Evolutionary conservation across 2,888 invertebrate genomes (phyloP).

Genomic region (Venusia cambrica): DNA sequence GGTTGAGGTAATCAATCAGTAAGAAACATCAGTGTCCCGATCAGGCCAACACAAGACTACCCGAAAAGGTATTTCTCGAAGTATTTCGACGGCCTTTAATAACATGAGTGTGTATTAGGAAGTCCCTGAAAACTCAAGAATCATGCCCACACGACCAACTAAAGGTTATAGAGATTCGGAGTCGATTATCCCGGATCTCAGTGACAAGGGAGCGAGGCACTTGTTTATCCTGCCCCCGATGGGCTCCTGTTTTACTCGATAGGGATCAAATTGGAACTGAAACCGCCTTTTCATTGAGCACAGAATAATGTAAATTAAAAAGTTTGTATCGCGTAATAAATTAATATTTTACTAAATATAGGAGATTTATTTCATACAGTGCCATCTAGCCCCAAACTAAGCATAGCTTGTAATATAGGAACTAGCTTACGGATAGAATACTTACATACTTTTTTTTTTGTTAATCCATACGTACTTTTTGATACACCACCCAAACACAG

Average conservation of each 20-base stretch:
- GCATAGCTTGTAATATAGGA: too few species aligned
- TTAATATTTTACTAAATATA: too few species aligned
- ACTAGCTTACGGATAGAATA: too few species aligned
- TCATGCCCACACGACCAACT: conserved; percentile 14
- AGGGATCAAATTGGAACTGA: conserved; percentile 32
- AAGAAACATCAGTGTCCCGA: too few species aligned
- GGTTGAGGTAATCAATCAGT: too few species aligned
- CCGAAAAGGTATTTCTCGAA: neutral
- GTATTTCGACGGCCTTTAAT: neutral
- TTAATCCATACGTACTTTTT: too few species aligned
- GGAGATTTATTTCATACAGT: too few species aligned
- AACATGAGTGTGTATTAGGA: too few species aligned
- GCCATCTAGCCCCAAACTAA: too few species aligned
- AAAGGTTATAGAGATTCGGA: conserved; percentile 22
- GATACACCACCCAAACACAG: too few species aligned
- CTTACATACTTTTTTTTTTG: too few species aligned
- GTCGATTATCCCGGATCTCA: conserved; percentile 26
- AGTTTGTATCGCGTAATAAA: conserved; percentile 11
- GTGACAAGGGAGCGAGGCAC: conserved; percentile 32
- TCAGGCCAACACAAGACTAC: too few species aligned
- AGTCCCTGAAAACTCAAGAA: conserved; percentile 3
- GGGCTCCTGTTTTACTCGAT: conserved; percentile 27
- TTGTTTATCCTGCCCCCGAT: conserved; percentile 31
- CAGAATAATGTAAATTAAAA: conserved; percentile 17
- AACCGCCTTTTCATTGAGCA: conserved; percentile 24